These are phyloP conservation scores for Hapalemur alaotrensis DNA, from an alignment of 2,797 vertebrate species.

Conservation along the genomic window DNA sequence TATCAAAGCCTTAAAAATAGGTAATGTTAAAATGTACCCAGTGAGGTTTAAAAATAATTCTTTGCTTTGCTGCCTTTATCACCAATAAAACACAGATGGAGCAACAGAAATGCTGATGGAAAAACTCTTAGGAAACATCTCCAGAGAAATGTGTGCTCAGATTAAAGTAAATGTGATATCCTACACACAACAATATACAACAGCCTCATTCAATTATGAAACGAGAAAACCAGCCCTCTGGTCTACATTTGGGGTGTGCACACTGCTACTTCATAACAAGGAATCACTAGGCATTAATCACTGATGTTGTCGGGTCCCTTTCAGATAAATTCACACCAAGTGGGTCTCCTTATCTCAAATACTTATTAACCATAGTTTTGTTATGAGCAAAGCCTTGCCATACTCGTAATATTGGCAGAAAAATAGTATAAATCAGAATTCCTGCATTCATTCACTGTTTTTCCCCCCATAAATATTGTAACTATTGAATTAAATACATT, in stretches of 20 bases:
- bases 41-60: slow-evolving; percentile 18
- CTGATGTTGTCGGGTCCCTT: background rate
- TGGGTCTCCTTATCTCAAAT: background rate
- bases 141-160: background rate
- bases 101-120: background rate
- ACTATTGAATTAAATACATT: background rate
- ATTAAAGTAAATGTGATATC: background rate
- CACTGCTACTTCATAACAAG: background rate
- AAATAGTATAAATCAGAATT: slow-evolving; percentile 40
- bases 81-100: background rate
- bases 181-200: background rate
- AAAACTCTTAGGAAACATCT: background rate
- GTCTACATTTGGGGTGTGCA: background rate
- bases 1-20: background rate
- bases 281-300: background rate
- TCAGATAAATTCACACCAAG: background rate
- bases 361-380: background rate
- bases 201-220: slow-evolving; percentile 63
- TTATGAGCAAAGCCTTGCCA: background rate
- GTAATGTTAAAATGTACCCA: background rate
- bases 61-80: background rate
- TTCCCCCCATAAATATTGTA: background rate
- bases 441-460: background rate
- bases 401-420: background rate
- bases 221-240: slow-evolving; percentile 54